Base-by-base conservation (phyloP, 1,140 invertebrate species). In the Bombus fervidus region DNA sequence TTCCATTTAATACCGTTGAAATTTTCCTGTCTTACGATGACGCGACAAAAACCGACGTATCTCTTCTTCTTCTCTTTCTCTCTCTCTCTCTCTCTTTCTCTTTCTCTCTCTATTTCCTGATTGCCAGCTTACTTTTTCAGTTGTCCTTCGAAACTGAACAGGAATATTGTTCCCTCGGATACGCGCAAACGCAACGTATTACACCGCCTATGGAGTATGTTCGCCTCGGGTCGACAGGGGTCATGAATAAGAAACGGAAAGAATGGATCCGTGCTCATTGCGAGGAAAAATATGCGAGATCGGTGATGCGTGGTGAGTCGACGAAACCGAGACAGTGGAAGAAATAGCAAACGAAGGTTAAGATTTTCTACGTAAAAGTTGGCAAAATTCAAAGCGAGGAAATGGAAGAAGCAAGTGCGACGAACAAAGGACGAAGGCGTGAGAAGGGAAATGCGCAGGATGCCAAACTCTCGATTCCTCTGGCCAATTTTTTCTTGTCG, bases 1-100 rank as follows among this genome's bases (percentile, higher is more conserved):
- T 53, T 86, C 57, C n/a, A 59, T 43, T 87, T 85, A 87, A 88
- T 87, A 87, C 74, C 31, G 74, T 57, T 6, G 74, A 86, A 83
- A 75, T 78, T 83, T 69, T 31, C n/a, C 66, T 59, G 3, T 57
- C 68, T 80, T 69, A 28, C 74, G 53, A 53, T 53, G 47, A 53
- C 47, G 15, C 74, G 74, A 31, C 2, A 25, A 39, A 59, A 39
- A 28, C 73, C 18, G 5, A 18, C 22, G 47, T 22, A 22, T 53
- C 47, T 53, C 18, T 6, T 59, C 31, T 59, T 3, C 28, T 13
- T n/a, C 25, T 62, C 25, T 15, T 31, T 18, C 1, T 59, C 25
- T 10, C 31, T 59, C 47, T 37, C 47, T 18, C 28, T 31, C 28
- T 9, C 25, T 59, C 31, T 39, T 25, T 59, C 31, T 39, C 3